These are phyloP conservation scores for Lipophrys pholis DNA, from an alignment of 2,113 vertebrate species.

Conservation along the genomic window DNA sequence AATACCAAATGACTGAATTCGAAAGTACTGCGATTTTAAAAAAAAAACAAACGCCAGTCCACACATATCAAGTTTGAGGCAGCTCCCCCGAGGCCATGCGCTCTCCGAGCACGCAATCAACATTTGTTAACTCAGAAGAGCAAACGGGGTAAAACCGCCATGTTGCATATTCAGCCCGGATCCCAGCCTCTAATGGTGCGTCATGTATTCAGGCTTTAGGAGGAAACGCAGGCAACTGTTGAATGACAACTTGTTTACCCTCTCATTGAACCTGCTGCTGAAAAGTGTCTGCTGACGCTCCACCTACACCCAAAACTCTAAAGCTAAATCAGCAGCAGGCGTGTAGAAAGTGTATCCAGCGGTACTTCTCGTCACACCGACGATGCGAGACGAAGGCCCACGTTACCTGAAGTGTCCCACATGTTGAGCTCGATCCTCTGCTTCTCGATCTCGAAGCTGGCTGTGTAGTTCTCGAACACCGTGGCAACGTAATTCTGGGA, in stretches of 20 bases:
- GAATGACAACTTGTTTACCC: conserved; percentile 30
- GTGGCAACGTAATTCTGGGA: conserved; percentile 86
- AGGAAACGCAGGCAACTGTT: conserved; percentile 4
- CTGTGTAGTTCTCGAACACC: conserved; percentile 95
- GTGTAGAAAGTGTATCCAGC: no score
- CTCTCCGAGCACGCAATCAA: conserved; percentile 3
- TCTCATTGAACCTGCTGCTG: not conserved
- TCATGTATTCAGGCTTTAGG: not conserved
- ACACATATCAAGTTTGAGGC: not conserved
- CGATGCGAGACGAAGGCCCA: no score
- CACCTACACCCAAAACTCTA: not conserved
- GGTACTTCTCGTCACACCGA: no score
- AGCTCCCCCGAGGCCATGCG: not conserved
- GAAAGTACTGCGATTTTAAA: not conserved
- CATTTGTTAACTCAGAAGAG: conserved; percentile 11
- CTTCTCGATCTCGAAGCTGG: conserved; percentile 94
- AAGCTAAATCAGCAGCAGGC: not conserved
- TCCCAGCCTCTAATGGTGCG: not conserved
- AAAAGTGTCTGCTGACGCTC: conserved; percentile 18
- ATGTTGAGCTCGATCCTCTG: conserved; percentile 96
- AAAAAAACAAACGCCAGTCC: not conserved
- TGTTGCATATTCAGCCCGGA: not conserved
- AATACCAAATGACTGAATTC: not conserved
- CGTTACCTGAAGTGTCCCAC: conserved; percentile 95
- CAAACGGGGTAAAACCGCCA: not conserved